phyloP scores from a whole-genome alignment of 2,797 vertebrate genomes.

The Botia kubotai region DNA sequence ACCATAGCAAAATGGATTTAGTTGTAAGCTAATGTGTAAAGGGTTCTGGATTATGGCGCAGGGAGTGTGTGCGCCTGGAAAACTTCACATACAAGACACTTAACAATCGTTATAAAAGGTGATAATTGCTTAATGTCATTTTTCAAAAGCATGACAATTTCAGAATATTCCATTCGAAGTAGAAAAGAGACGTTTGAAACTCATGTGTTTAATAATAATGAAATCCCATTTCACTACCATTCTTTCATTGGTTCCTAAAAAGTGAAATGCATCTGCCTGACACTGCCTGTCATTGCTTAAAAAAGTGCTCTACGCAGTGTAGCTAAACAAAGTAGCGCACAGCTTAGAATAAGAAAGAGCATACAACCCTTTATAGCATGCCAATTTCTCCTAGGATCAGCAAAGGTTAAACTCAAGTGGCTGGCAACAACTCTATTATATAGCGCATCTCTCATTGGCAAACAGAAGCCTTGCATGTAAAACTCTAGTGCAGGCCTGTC shows the following conservation, averaged over 20 bases:
- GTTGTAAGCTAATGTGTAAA: constrained; percentile 68
- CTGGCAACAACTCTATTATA: constrained; percentile 85
- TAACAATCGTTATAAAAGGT: not conserved
- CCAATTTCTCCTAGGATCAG: constrained; percentile 66
- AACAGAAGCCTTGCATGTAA: constrained; percentile 86
- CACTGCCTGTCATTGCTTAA: constrained; percentile 25
- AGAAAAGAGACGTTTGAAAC: not conserved
- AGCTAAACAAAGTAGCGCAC: constrained; percentile 39
- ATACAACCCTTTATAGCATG: constrained; percentile 64
- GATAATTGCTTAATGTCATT: not conserved
- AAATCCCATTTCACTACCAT: not conserved
- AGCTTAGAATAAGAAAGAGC: constrained; percentile 54
- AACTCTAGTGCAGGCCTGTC: constrained; percentile 84
- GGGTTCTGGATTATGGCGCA: constrained; percentile 43
- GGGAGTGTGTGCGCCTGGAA: constrained; percentile 36
- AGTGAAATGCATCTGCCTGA: not conserved
- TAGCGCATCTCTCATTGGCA: constrained; percentile 81
- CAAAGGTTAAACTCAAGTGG: constrained; percentile 80
- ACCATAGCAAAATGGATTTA: constrained; percentile 65
- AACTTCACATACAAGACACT: constrained; percentile 7
- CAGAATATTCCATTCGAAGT: not conserved
- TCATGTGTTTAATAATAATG: not conserved
- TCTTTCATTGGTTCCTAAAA: not conserved
- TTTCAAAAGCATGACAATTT: constrained; percentile 1
- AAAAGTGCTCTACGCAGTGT: constrained; percentile 32